These are phyloP conservation scores for Vimba vimba DNA, from an alignment of 2,113 vertebrate genomes.

Conservation along the genomic window DNA sequence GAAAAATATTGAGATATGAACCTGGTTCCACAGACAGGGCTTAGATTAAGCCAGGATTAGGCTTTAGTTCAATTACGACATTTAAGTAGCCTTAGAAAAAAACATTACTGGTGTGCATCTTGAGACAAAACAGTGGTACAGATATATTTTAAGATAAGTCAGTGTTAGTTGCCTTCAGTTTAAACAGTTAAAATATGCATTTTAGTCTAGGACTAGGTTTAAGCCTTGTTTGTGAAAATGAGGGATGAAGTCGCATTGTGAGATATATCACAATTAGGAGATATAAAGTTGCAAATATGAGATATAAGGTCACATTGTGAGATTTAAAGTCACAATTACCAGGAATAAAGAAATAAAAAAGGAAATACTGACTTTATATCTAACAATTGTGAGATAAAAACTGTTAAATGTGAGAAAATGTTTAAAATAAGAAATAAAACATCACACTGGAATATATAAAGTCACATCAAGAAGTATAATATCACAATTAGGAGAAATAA, in stretches of 20 bases:
- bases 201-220: no score
- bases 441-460: background rate
- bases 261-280: no score
- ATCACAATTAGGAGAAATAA: background rate
- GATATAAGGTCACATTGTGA: background rate
- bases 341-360: background rate
- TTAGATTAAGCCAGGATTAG: no score
- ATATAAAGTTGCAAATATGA: background rate
- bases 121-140: no score
- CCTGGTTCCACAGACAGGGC: no score
- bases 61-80: no score
- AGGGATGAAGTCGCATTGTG: background rate
- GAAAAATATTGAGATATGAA: background rate
- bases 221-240: no score
- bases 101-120: no score
- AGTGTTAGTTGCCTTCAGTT: no score
- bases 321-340: background rate
- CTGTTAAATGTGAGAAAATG: background rate
- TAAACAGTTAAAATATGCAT: no score
- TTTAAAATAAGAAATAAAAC: background rate
- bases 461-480: background rate
- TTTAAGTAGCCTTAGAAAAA: no score
- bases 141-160: no score
- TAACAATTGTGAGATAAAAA: background rate
- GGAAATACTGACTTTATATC: background rate